These are phyloP conservation scores for Ostrea denselamellosa DNA, from an alignment of 1,140 invertebrate genomes.

Conservation along the genomic window DNA sequence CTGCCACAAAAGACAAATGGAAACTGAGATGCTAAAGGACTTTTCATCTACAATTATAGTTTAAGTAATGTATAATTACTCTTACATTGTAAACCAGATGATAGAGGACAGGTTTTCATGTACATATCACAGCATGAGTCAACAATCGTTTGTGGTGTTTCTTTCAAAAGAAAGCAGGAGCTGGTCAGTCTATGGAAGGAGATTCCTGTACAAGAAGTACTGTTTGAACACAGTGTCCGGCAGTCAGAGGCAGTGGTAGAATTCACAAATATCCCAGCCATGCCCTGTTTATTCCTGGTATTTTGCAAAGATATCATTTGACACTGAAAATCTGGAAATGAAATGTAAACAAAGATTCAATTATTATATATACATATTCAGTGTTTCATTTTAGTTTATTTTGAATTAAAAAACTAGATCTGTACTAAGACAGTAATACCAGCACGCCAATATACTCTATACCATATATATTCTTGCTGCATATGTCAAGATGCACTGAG, in stretches of 20 bases:
- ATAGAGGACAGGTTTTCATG: slow-evolving; percentile 57
- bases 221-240: neutral
- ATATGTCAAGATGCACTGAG: too few relatives aligned
- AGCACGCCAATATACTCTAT: too few relatives aligned
- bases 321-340: slow-evolving; percentile 49
- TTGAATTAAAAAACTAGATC: too few relatives aligned
- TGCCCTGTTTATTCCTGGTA: neutral
- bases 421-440: too few relatives aligned
- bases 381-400: too few relatives aligned
- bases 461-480: too few relatives aligned
- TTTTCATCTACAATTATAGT: too few relatives aligned
- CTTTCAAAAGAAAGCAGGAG: slow-evolving; percentile 40
- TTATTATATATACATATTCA: too few relatives aligned
- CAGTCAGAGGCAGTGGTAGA: neutral
- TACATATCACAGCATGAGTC: slow-evolving; percentile 56
- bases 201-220: slow-evolving; percentile 39
- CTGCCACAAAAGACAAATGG: too few relatives aligned
- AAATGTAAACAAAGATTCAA: too few relatives aligned
- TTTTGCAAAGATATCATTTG: slow-evolving; percentile 18
- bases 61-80: neutral
- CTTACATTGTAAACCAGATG: slow-evolving; percentile 42
- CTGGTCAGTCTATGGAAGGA: slow-evolving; percentile 34
- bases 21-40: too few relatives aligned
- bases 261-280: neutral
- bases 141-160: slow-evolving; percentile 37